These are phyloP conservation scores for Rhopalosiphum padi DNA, from an alignment of 1,140 invertebrate species.

Conservation along the genomic window DNA sequence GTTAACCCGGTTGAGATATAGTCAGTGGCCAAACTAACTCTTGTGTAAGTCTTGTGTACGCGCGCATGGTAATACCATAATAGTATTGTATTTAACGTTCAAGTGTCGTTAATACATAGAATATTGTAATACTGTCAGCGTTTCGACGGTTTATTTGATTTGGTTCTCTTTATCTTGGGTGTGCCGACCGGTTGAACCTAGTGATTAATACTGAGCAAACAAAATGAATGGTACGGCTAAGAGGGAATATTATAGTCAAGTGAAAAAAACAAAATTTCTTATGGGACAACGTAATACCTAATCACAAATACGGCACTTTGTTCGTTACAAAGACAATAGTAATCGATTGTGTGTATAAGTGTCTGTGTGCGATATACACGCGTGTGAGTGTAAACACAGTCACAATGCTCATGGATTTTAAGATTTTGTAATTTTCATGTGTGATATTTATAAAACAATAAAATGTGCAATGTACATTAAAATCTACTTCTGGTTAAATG, in stretches of 20 bases:
- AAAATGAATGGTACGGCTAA: neutral
- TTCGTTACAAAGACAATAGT: neutral
- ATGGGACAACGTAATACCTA: neutral
- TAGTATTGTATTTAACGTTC: neutral
- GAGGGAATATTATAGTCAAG: neutral
- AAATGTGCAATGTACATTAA: neutral
- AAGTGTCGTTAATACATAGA: neutral
- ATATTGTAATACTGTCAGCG: conserved; percentile 43
- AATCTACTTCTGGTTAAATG: neutral
- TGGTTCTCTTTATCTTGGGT: conserved; percentile 43
- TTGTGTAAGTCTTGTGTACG: neutral
- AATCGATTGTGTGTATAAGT: conserved; percentile 14
- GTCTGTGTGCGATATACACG: neutral
- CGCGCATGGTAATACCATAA: neutral
- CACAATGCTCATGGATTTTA: neutral
- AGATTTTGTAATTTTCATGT: neutral
- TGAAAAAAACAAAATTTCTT: neutral
- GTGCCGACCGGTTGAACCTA: neutral
- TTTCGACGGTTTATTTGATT: conserved; percentile 19
- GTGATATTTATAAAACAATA: neutral
- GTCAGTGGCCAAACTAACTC: neutral
- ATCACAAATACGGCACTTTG: conserved; percentile 28
- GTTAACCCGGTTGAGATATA: neutral
- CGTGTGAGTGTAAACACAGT: too few species aligned
- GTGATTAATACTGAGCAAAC: conserved; percentile 44